phyloP scores from a whole-genome alignment of 1,140 invertebrate genomes.

The Drosophila oshimai region DNA sequence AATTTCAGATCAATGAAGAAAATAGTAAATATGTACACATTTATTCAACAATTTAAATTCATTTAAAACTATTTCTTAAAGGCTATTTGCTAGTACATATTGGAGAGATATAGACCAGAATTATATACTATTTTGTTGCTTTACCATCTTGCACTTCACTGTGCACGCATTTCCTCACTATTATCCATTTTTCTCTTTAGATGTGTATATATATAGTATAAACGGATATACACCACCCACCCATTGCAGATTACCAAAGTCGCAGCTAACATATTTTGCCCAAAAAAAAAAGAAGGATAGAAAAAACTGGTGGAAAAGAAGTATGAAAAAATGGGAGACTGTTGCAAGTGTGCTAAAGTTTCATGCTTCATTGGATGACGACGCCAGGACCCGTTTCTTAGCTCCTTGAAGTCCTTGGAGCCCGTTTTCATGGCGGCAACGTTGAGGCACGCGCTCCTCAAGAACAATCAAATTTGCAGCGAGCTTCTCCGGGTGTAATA shows the following conservation, averaged over 20 bases:
- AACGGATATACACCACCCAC: constrained; percentile 9
- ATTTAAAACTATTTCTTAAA: not conserved
- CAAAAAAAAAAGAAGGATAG: constrained; percentile 30
- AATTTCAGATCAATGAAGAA: too few relatives aligned
- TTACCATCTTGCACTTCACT: constrained; percentile 43
- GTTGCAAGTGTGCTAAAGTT: constrained; percentile 79
- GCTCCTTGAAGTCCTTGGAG: constrained; percentile 16
- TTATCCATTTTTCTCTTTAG: not conserved
- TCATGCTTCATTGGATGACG: constrained; percentile 75
- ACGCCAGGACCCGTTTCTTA: constrained; percentile 24
- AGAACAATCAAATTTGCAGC: constrained; percentile 78
- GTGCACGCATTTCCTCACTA: constrained; percentile 56
- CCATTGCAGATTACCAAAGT: constrained; percentile 72
- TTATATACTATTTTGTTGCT: not conserved
- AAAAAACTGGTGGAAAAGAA: constrained; percentile 43
- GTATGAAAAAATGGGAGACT: constrained; percentile 38
- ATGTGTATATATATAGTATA: not conserved
- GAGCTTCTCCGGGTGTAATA: constrained; percentile 65
- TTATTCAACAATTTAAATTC: not conserved
- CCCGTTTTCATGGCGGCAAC: constrained; percentile 48
- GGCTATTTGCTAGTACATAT: not conserved
- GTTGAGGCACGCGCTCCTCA: constrained; percentile 43
- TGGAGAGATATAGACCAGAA: not conserved
- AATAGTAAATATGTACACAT: too few relatives aligned
- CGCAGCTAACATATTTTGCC: constrained; percentile 70